phyloP scores from a whole-genome alignment of 2,113 vertebrate species.

The Phylloscopus whistleri region DNA sequence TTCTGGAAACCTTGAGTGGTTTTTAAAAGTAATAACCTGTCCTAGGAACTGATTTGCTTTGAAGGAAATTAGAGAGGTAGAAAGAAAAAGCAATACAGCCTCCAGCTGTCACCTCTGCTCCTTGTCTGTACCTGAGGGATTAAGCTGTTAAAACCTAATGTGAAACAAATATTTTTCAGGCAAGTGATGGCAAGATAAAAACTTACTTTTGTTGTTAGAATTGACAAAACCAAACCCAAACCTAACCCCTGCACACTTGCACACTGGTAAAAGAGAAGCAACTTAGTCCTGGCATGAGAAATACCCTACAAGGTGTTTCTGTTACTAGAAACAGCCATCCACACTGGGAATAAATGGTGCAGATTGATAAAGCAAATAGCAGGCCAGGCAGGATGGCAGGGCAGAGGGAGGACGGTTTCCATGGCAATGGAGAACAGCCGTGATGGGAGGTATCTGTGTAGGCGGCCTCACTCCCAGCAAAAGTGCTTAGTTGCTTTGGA shows the following conservation, averaged over 20 bases:
- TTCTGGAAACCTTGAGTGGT: background rate
- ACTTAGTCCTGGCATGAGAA: background rate
- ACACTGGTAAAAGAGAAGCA: background rate
- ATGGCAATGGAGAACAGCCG: slow-evolving; percentile 49
- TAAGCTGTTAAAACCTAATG: background rate
- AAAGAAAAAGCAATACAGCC: background rate
- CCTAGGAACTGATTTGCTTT: background rate
- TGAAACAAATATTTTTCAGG: background rate
- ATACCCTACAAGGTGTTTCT: background rate
- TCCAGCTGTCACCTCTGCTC: background rate
- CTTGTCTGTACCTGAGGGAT: background rate
- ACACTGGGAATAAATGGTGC: background rate
- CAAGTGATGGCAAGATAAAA: background rate
- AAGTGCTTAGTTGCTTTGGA: slow-evolving; percentile 35
- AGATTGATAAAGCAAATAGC: background rate
- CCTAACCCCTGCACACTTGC: background rate
- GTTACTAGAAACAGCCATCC: background rate
- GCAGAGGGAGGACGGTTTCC: slow-evolving; percentile 53
- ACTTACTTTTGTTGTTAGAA: background rate
- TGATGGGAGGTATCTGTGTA: slow-evolving; percentile 28
- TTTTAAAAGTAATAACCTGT: background rate
- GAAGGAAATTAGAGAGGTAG: background rate
- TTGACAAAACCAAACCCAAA: background rate
- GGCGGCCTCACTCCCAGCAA: slow-evolving; percentile 9
- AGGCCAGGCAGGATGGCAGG: slow-evolving; percentile 6